Evolutionary conservation across 2,113 vertebrate species (phyloP), one percentile per base, ranked within the genome.

Genomic region (Puffinus mauretanicus): DNA sequence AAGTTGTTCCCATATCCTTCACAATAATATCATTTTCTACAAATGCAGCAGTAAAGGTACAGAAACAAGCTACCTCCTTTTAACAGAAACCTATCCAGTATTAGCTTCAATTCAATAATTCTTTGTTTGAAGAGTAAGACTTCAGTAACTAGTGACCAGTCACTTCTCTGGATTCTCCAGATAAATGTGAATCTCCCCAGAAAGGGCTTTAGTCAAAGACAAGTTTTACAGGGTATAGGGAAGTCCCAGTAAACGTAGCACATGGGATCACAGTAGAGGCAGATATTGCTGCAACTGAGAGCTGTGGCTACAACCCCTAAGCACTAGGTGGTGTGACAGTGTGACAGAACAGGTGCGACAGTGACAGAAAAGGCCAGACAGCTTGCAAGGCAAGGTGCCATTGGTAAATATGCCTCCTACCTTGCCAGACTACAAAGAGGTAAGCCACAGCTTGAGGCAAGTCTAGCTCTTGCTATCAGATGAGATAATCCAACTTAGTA

Each of bases 361-460:
- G 26, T 8, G 32, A 52, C 58, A 85, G 46, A 71, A 70, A 47
- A 72, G 24, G 54, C 12, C 46, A 22, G 26, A 46, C 46, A 83
- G 44, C 40, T 26, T 42, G 13, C 36, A 69, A 51, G 11, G 19
- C 25, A 38, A 75, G 44, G 24, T 84, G 47, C 20, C 65, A 61
- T 1, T 34, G 26, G 14, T 19, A 55, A 76, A n/a, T 12, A n/a
- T 0, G 8, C 1, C 49, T 58, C 51, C 51, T 46, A 27, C 17
- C 17, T 24, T 40, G 16, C 12, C 69, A 87, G 57, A 47, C 46
- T 71, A 29, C 40, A 67, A 8, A 58, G 17, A 66, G 6, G 36
- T 24, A 84, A 76, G 25, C 19, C 60, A 67, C 32, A 91, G 42
- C n/a, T n/a, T 32, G 24, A 78, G 42, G 42, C n/a, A 82, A 82